Base-by-base conservation (phyloP, 2,888 invertebrate species). In the Nemotelus nigrinus region DNA sequence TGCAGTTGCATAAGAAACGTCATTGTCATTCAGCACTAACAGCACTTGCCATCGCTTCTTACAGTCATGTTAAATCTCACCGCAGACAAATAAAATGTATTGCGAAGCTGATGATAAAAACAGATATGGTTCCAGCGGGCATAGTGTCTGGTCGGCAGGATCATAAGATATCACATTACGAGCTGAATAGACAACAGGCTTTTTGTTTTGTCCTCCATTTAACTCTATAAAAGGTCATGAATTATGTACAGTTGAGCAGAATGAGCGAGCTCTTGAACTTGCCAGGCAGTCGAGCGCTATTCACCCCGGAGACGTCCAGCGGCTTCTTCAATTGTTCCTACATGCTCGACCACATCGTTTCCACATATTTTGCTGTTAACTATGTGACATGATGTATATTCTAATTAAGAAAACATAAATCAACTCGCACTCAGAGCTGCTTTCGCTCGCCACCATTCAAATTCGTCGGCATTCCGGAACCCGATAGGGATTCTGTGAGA, bases 341-440 rank as follows among this genome's bases (percentile, higher is more conserved):
- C 44, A 8, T 43, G 6, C 5, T 53, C 70, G 39, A 53, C 45
- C 53, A 53, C 39, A 70, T 43, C 3, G 3, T 55, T 70, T 60
- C 44, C 63, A 39, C 63, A 74, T 60, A 60, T 74, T 74, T 60
- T 77, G 77, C 63, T 57, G 77, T 72, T 53, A 79, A 70, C 75
- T 79, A 76, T 68, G 75, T 63, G 70, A 67, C 79, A 79, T 79
- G 79, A 79, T 77, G 76, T 79, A 79, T 77, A 75, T 68, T 79
- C 79, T 79, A 79, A 79, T 79, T 79, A 79, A 79, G 79, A 79
- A 79, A 67, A 70, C 79, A 79, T 79, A 79, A 79, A 79, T 79
- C 79, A 79, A 77, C 75, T 75, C 60, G 50, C 48, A 41, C 74
- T 60, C n/a, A 10, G 60, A 74, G 74, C 60, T 48, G 72, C 58